These are phyloP conservation scores for Drosophila tropicalis DNA, from an alignment of 1,140 invertebrate species.

Conservation along the genomic window DNA sequence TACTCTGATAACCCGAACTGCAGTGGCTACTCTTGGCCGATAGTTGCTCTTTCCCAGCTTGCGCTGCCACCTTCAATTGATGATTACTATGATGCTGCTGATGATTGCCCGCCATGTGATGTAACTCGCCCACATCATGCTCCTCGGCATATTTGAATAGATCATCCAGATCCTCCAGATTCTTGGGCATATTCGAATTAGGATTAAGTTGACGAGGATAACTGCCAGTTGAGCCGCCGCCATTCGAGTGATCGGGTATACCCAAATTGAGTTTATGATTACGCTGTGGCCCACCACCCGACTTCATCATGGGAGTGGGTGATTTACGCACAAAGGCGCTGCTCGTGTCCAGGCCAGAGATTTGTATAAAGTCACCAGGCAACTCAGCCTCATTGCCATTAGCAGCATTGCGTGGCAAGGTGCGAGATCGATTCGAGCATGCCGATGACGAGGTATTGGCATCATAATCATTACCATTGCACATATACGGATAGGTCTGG, in stretches of 20 bases:
- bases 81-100: not conserved
- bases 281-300: conserved; percentile 17
- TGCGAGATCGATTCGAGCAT: conserved; percentile 51
- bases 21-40: conserved; percentile 88
- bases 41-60: conserved; percentile 83
- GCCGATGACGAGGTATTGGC: conserved; percentile 45
- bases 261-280: conserved; percentile 77
- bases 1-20: conserved; percentile 96
- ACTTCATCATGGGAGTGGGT: conserved; percentile 84
- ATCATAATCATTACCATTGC: conserved; percentile 68
- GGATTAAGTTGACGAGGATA: conserved; percentile 62
- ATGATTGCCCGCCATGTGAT: conserved; percentile 20
- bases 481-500: conserved; percentile 54
- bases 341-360: conserved; percentile 84
- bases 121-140: conserved; percentile 84
- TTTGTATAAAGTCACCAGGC: conserved; percentile 80
- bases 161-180: conserved; percentile 89
- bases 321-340: conserved; percentile 85
- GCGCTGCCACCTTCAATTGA: conserved; percentile 54
- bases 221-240: conserved; percentile 32
- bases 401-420: conserved; percentile 78
- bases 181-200: conserved; percentile 84
- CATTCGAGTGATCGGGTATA: conserved; percentile 79
- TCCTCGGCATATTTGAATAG: conserved; percentile 88
- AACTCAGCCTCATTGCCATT: conserved; percentile 82